phyloP scores from a whole-genome alignment of 2,888 invertebrate genomes.

The Portevinia maculata region DNA sequence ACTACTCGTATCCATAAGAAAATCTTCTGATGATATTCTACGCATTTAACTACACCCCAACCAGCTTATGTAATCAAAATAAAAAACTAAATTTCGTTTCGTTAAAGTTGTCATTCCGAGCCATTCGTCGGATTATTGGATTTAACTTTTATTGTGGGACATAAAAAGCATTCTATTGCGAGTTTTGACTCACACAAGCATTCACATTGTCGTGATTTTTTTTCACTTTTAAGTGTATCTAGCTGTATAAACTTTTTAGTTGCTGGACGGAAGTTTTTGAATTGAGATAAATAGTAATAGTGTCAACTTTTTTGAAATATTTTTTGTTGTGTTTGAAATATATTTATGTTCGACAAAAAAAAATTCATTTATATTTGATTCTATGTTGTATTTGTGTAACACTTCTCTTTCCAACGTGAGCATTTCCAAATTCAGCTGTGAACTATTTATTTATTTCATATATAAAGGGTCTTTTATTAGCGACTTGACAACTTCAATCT shows the following conservation, averaged over 20 bases:
- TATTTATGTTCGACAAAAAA: background rate
- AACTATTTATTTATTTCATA: no score
- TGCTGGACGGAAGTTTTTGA: no score
- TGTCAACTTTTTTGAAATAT: slow-evolving; percentile 1
- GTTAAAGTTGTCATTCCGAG: background rate
- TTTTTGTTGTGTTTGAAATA: background rate
- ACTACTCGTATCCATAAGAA: slow-evolving; percentile 1
- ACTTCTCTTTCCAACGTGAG: no score
- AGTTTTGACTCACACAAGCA: background rate
- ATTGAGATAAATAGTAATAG: background rate
- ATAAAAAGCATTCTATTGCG: background rate
- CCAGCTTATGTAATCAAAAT: background rate
- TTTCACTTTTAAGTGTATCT: background rate
- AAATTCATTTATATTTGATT: no score
- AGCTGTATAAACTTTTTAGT: background rate
- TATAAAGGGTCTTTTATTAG: no score
- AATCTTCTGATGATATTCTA: background rate
- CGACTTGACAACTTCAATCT: no score
- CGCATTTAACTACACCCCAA: background rate
- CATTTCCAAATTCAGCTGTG: no score
- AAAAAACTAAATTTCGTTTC: background rate
- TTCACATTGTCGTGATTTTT: background rate
- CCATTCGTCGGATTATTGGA: slow-evolving; percentile 1
- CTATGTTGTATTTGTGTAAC: no score
- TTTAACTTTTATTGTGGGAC: slow-evolving; percentile 13